Percentiles rank a stretch among this genome's conserved stretches.
These are phyloP conservation scores for Zophobas atratus DNA, from an alignment of 1,140 invertebrate species.

Conservation along the genomic window DNA sequence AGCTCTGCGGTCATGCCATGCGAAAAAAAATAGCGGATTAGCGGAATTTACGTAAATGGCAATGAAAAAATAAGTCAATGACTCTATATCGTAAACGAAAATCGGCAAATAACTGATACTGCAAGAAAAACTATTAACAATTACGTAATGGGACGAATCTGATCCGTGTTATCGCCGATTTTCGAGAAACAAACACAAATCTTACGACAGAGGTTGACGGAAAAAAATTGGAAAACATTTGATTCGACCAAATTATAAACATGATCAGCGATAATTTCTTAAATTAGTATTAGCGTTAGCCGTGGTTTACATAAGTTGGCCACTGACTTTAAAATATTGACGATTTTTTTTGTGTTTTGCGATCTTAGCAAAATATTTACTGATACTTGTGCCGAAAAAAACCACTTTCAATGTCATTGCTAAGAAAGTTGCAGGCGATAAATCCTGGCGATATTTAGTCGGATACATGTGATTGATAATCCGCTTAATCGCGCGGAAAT, in stretches of 20 bases:
- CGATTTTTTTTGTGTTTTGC: slow-evolving; percentile 32
- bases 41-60: slow-evolving; percentile 44
- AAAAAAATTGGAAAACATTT: slow-evolving; percentile 37
- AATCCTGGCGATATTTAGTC: slow-evolving; percentile 19
- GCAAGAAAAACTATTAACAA: slow-evolving; percentile 36
- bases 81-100: slow-evolving; percentile 22
- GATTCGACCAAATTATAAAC: slow-evolving; percentile 28
- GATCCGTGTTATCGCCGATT: slow-evolving; percentile 22
- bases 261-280: slow-evolving; percentile 36
- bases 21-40: slow-evolving; percentile 23
- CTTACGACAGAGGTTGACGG: slow-evolving; percentile 12
- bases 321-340: slow-evolving; percentile 32
- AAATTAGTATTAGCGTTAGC: slow-evolving; percentile 21
- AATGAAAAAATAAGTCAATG: slow-evolving; percentile 45
- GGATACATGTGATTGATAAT: slow-evolving; percentile 29
- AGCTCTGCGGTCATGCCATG: slow-evolving; percentile 19
- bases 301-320: slow-evolving; percentile 26
- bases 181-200: slow-evolving; percentile 35
- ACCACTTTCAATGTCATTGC: slow-evolving; percentile 30
- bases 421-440: slow-evolving; percentile 4
- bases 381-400: slow-evolving; percentile 16
- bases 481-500: slow-evolving; percentile 15
- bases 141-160: slow-evolving; percentile 13
- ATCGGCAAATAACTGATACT: slow-evolving; percentile 18
- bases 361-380: slow-evolving; percentile 31